Evolutionary conservation across 2,797 vertebrate genomes (phyloP).

Genomic region (Spheniscus humboldti): DNA sequence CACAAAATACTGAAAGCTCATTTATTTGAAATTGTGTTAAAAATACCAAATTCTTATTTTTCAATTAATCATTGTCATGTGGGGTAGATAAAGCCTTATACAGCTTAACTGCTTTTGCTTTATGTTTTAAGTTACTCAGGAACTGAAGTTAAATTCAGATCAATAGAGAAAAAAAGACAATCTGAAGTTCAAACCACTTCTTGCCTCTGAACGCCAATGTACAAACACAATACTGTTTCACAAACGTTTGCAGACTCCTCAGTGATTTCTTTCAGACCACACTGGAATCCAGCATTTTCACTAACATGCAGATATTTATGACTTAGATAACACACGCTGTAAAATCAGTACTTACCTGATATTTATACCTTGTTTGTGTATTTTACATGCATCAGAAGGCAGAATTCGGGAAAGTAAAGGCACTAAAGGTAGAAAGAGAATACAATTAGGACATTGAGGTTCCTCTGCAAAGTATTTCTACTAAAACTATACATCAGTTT

Average conservation of each 20-base stretch:
- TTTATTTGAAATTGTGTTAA: not conserved
- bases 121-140: not conserved
- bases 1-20: not conserved
- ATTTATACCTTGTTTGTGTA: slow-evolving; percentile 99
- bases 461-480: not conserved
- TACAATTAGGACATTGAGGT: not conserved
- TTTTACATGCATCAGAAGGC: slow-evolving; percentile 98
- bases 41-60: not conserved
- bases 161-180: not conserved
- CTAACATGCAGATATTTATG: not conserved
- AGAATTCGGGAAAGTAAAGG: slow-evolving; percentile 99
- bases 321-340: not conserved
- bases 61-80: not conserved
- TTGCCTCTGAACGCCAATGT: accelerated
- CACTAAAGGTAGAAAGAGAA: slow-evolving; percentile 78
- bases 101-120: not conserved
- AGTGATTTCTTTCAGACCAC: too few relatives aligned
- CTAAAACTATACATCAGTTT: not conserved
- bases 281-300: not conserved
- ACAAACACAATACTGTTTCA: not conserved
- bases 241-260: not conserved
- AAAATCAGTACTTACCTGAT: slow-evolving; percentile 84
- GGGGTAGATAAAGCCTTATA: not conserved
- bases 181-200: not conserved
- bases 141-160: not conserved